Percentiles rank a stretch among this genome's conserved stretches.
phyloP scores from a whole-genome alignment of 1,140 invertebrate genomes.

The Drosophila tsacasi region DNA sequence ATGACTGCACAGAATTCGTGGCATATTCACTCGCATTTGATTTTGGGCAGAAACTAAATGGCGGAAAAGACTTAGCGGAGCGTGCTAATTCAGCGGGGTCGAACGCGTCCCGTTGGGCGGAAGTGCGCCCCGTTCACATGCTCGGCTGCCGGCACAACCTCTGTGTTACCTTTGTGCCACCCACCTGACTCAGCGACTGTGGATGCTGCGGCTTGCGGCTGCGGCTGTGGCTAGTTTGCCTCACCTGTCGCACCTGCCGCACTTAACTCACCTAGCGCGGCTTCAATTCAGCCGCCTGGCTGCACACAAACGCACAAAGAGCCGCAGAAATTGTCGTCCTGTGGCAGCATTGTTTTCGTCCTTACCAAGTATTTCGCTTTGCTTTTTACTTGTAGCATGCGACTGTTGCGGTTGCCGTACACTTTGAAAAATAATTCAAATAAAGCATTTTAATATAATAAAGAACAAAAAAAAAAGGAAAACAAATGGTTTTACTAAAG shows the following conservation, averaged over 20 bases:
- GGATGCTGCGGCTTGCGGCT: constrained; percentile 3
- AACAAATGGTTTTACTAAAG: no score
- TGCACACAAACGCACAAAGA: constrained; percentile 38
- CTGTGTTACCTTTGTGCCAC: constrained; percentile 16
- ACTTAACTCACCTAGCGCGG: constrained; percentile 1
- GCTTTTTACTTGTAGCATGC: constrained; percentile 54
- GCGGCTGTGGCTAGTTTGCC: constrained; percentile 3
- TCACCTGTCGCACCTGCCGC: constrained; percentile 16
- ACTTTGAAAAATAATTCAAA: background rate
- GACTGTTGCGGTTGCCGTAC: constrained; percentile 15
- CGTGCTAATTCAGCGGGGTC: constrained; percentile 62
- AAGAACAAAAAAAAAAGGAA: background rate
- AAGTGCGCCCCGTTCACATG: constrained; percentile 26
- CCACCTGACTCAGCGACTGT: constrained; percentile 9
- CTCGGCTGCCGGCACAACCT: background rate
- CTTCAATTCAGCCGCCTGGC: constrained; percentile 49
- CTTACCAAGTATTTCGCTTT: constrained; percentile 41
- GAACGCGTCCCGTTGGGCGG: constrained; percentile 28
- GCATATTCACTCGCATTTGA: constrained; percentile 60
- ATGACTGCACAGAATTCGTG: constrained; percentile 30
- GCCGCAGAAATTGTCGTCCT: constrained; percentile 33
- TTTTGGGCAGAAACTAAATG: constrained; percentile 64
- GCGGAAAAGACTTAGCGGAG: constrained; percentile 53
- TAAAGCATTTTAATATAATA: no score
- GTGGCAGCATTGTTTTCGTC: constrained; percentile 45